These are phyloP conservation scores for Platysternon megacephalum DNA, from an alignment of 2,113 vertebrate species.

Conservation along the genomic window DNA sequence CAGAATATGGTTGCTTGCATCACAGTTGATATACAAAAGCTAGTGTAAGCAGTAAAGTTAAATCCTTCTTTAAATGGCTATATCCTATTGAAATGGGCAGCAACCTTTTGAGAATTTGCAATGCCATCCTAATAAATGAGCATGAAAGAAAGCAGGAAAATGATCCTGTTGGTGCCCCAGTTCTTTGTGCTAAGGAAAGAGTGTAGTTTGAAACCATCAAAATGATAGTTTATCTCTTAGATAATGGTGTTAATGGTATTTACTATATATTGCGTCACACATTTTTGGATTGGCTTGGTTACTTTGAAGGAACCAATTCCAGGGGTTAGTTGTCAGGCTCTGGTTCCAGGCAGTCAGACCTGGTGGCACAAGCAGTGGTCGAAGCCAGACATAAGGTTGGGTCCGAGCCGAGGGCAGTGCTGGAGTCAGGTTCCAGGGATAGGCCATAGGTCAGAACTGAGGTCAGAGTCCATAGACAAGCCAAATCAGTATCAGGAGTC, in stretches of 20 bases:
- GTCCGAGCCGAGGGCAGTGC: too few relatives aligned
- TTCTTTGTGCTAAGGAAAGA: background rate
- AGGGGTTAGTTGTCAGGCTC: too few relatives aligned
- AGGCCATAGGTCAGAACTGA: too few relatives aligned
- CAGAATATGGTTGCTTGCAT: background rate
- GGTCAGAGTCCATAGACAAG: too few relatives aligned
- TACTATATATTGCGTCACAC: too few relatives aligned
- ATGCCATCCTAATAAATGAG: background rate
- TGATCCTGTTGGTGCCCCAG: background rate
- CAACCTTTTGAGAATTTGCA: conserved; percentile 10
- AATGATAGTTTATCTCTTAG: background rate
- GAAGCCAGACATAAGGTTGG: too few relatives aligned
- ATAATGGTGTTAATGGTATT: background rate
- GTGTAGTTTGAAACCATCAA: background rate
- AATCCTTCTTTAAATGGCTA: background rate
- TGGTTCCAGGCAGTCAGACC: too few relatives aligned
- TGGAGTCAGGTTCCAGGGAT: too few relatives aligned
- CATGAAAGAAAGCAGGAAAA: background rate
- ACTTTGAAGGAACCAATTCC: too few relatives aligned
- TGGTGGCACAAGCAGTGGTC: too few relatives aligned
- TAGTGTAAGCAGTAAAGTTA: conserved; percentile 1
- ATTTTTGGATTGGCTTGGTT: too few relatives aligned
- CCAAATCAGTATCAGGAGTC: too few relatives aligned
- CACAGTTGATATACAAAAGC: background rate
- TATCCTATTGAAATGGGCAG: background rate